phyloP scores from a whole-genome alignment of 2,113 vertebrate species.

The Vanacampus margaritifer region DNA sequence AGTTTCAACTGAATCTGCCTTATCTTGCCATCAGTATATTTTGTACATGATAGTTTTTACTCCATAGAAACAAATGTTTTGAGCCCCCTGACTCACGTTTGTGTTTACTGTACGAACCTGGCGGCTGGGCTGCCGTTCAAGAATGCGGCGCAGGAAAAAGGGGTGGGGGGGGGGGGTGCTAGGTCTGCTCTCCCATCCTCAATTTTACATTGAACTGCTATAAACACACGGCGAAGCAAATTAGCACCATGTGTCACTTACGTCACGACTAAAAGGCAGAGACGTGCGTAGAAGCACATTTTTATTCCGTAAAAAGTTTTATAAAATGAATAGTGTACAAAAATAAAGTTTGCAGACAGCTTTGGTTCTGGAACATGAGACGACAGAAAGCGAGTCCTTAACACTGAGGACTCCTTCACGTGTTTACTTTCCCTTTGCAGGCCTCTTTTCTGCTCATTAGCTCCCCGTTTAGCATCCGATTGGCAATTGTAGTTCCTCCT shows the following conservation, averaged over 20 bases:
- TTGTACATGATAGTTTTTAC: neutral
- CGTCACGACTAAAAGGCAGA: conserved; percentile 27
- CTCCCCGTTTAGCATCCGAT: conserved; percentile 7
- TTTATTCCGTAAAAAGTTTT: conserved; percentile 98
- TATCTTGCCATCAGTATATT: neutral
- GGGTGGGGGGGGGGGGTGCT: neutral
- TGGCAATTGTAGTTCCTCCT: neutral
- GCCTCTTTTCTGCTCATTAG: conserved; percentile 1
- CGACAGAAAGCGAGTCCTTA: conserved; percentile 61
- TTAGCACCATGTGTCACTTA: conserved; percentile 33
- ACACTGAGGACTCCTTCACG: conserved; percentile 37
- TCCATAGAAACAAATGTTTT: conserved; percentile 57
- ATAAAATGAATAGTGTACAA: conserved; percentile 99
- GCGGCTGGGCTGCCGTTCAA: conserved; percentile 49
- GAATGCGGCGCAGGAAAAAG: conserved; percentile 58
- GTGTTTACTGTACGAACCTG: conserved; percentile 68
- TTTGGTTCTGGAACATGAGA: conserved; percentile 98
- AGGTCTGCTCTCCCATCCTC: conserved; percentile 19
- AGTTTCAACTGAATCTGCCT: neutral
- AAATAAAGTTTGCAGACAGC: conserved; percentile 99
- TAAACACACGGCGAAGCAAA: conserved; percentile 37
- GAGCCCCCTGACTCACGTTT: conserved; percentile 49
- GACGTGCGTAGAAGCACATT: conserved; percentile 85
- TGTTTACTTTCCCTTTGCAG: conserved; percentile 14
- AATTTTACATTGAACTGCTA: conserved; percentile 30